Evolutionary conservation across 1,140 invertebrate species (phyloP).

Genomic region (Eciton burchellii): DNA sequence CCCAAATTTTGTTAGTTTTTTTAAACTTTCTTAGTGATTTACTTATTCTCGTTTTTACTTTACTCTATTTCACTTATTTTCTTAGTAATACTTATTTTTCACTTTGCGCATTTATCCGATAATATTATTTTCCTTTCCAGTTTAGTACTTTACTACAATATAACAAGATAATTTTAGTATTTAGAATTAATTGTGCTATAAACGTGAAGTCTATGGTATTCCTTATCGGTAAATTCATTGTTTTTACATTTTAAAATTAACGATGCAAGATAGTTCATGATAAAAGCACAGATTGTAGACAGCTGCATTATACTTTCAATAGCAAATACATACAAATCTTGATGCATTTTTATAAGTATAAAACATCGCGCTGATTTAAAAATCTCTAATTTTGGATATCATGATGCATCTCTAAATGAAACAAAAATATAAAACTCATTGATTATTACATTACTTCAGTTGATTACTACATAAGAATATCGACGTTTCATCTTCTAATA

Average conservation of each 20-base stretch:
- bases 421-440: slow-evolving; percentile 6
- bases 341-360: not conserved
- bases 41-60: too few relatives aligned
- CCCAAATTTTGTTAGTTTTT: not conserved
- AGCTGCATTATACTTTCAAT: not conserved
- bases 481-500: slow-evolving; percentile 13
- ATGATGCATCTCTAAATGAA: slow-evolving; percentile 17
- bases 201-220: not conserved
- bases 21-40: too few relatives aligned
- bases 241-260: slow-evolving; percentile 5
- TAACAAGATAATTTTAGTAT: slow-evolving; percentile 16
- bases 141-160: not conserved
- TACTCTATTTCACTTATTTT: too few relatives aligned
- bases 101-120: not conserved
- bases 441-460: not conserved
- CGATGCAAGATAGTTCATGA: not conserved
- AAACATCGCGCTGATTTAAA: not conserved
- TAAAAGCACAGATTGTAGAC: not conserved
- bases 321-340: not conserved
- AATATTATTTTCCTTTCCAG: not conserved
- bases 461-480: not conserved
- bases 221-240: not conserved
- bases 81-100: not conserved
- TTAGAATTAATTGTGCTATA: not conserved
- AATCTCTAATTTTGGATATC: not conserved